A percentile compares a stretch with the other conserved stretches of the same genome.
Conservation (phyloP, 2,113 vertebrate genomes). For the Piprites chloris region DNA sequence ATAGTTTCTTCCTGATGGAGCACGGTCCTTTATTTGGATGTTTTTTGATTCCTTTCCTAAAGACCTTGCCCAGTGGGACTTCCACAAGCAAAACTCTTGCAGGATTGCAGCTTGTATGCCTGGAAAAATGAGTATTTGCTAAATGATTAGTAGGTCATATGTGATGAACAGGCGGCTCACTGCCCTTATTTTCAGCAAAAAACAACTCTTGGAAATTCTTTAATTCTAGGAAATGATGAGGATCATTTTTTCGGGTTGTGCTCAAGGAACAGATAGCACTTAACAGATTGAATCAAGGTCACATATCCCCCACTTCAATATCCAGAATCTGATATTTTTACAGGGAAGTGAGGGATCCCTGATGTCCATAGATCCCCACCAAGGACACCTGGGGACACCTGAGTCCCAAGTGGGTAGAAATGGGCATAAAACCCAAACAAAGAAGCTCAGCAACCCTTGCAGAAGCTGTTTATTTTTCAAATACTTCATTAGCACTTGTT, state of each 20-base stretch:
- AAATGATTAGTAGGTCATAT: slow-evolving; percentile 1
- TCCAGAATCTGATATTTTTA: not conserved
- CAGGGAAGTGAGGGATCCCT: not conserved
- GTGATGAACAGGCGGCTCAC: not conserved
- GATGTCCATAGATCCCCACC: not conserved
- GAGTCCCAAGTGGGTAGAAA: not conserved
- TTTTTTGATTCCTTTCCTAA: slow-evolving; percentile 13
- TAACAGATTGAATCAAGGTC: not conserved
- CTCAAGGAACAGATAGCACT: not conserved
- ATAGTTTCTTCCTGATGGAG: slow-evolving; percentile 30
- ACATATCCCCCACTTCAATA: not conserved
- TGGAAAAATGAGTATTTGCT: slow-evolving; percentile 26
- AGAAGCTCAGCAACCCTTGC: not conserved
- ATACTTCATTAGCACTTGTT: not conserved
- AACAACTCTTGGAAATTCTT: not conserved
- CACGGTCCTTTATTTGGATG: not conserved
- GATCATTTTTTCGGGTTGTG: not conserved
- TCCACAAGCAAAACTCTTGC: not conserved
- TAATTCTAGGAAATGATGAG: not conserved
- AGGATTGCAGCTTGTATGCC: not conserved
- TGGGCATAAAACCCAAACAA: not conserved
- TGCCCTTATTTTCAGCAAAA: not conserved
- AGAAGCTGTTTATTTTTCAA: not conserved
- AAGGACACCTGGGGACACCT: not conserved
- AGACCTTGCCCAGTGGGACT: not conserved